These are phyloP conservation scores for Tachypleus tridentatus DNA, from an alignment of 1,140 invertebrate genomes.

Conservation along the genomic window DNA sequence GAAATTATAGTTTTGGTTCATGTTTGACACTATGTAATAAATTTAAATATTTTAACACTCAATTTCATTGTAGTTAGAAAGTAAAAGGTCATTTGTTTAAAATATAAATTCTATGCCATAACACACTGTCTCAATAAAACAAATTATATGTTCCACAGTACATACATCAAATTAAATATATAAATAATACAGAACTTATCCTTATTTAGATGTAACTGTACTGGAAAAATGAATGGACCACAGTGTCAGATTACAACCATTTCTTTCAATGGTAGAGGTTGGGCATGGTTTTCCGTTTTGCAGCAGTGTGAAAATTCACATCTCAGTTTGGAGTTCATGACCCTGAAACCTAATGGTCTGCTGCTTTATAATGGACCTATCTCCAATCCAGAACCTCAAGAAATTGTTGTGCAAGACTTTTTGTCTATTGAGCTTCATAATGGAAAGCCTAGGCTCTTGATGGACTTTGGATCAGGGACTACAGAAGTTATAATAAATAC, in stretches of 20 bases:
- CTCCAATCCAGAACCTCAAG: constrained; percentile 74
- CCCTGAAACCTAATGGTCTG: constrained; percentile 76
- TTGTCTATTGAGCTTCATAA: constrained; percentile 83
- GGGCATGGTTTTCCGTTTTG: constrained; percentile 90
- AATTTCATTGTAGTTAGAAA: too few species aligned
- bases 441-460: constrained; percentile 74
- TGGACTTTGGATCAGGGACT: constrained; percentile 92
- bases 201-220: constrained; percentile 58
- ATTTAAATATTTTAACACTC: too few species aligned
- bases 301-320: constrained; percentile 93
- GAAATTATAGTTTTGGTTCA: too few species aligned
- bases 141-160: too few species aligned
- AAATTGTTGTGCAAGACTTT: constrained; percentile 57
- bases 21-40: too few species aligned
- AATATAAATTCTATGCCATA: too few species aligned
- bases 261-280: constrained; percentile 81
- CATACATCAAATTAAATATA: too few species aligned
- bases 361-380: constrained; percentile 94
- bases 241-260: constrained; percentile 89
- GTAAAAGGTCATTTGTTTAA: too few species aligned
- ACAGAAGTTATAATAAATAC: constrained; percentile 78
- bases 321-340: constrained; percentile 89
- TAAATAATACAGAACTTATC: background rate
- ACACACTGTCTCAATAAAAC: too few species aligned
- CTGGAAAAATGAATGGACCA: constrained; percentile 79